Conservation (phyloP, 2,888 invertebrate species). For the Parapristionchus giblindavisi region DNA sequence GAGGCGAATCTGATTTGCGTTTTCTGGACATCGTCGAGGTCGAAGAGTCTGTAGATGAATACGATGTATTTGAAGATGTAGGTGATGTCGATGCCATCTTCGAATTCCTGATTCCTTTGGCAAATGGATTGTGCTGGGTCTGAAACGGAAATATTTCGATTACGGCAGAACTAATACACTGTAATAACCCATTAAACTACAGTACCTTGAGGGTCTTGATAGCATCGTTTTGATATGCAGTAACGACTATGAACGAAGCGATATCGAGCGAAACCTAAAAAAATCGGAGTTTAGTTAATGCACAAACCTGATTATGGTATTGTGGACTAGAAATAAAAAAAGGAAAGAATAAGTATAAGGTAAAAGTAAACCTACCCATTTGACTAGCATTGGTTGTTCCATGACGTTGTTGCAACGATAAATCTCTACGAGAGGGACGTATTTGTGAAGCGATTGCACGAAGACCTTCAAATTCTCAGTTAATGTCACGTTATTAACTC, state of each 20-base stretch:
- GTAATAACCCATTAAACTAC: background rate
- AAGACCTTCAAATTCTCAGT: constrained; percentile 22
- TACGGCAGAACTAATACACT: too few species aligned
- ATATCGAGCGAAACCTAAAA: constrained; percentile 26
- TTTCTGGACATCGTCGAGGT: too few species aligned
- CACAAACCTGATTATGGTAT: background rate
- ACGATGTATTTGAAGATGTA: too few species aligned
- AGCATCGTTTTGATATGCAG: constrained; percentile 34
- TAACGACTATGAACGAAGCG: constrained; percentile 32
- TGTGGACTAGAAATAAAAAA: background rate
- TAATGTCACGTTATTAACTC: too few species aligned
- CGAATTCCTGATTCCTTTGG: too few species aligned
- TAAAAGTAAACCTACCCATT: background rate
- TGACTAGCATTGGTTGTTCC: background rate
- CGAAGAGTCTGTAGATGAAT: too few species aligned
- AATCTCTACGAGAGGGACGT: constrained; percentile 12
- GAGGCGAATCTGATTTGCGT: too few species aligned
- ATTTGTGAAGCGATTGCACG: constrained; percentile 38
- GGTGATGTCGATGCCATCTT: too few species aligned
- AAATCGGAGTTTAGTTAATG: background rate
- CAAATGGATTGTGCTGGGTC: too few species aligned
- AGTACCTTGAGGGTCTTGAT: constrained; percentile 21
- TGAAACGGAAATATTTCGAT: too few species aligned
- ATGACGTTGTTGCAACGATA: background rate
- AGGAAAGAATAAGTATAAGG: background rate